Evolutionary conservation across 2,888 invertebrate genomes (phyloP).

Genomic region (Liodrosophila aerea): DNA sequence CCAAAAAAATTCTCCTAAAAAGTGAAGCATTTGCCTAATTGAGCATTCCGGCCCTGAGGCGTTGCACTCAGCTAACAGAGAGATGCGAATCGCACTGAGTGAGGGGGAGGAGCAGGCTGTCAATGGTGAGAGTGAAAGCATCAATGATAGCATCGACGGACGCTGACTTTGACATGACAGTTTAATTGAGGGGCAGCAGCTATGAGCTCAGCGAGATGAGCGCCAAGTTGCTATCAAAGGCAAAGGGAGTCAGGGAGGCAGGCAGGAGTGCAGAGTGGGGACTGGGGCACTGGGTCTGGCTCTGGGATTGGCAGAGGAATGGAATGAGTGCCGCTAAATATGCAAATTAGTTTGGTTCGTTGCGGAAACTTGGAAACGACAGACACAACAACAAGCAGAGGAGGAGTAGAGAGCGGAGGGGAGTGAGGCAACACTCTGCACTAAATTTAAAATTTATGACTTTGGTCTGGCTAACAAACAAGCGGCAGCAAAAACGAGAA

Average conservation of each 20-base stretch:
- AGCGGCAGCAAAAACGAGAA: conserved; percentile 11
- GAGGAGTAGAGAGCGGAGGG: conserved; percentile 1
- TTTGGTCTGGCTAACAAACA: conserved; percentile 33
- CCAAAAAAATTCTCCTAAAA: not conserved
- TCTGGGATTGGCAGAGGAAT: not conserved
- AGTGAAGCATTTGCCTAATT: conserved; percentile 2
- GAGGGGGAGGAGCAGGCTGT: not conserved
- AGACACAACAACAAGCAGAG: no score
- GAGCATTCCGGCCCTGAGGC: conserved; percentile 21
- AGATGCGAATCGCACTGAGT: not conserved
- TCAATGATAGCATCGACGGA: conserved; percentile 49
- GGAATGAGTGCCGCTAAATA: conserved; percentile 40
- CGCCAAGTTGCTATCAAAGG: no score
- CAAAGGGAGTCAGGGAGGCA: conserved; percentile 2
- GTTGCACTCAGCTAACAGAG: conserved; percentile 14
- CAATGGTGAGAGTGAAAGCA: conserved; percentile 6
- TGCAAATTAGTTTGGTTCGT: conserved; percentile 65
- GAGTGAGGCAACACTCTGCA: conserved; percentile 21
- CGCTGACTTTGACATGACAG: conserved; percentile 70
- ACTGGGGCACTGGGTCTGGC: no score
- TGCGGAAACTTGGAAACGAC: conserved; percentile 13
- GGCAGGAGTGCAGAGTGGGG: no score
- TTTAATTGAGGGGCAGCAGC: conserved; percentile 62
- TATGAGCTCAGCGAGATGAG: not conserved
- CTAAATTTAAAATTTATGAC: conserved; percentile 73